Evolutionary conservation across 2,888 invertebrate species (phyloP), one percentile per base, ranked within the genome.

Genomic region (Pomacea canaliculata): DNA sequence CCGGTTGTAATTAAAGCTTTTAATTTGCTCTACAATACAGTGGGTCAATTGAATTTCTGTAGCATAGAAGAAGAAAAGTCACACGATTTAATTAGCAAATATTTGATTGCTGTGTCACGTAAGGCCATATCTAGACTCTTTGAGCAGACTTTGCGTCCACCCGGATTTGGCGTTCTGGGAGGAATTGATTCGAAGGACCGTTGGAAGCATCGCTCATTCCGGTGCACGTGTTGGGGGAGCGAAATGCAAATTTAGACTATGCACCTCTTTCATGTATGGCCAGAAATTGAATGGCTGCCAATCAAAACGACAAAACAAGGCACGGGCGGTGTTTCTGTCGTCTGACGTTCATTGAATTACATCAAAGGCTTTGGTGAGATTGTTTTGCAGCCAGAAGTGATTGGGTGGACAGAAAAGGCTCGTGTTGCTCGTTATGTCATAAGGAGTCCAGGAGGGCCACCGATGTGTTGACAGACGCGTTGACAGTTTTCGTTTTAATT

Each of bases 201-300:
- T 69, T 60, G 68, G 46, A 46, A 19, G 48, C 13, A 5, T 16
- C 48, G 59, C 51, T 60, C 73, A 73, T 73, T 73, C 73, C 73
- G 16, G 12, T 67, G 73, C 73, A 73, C 73, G 73, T 73, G 73
- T 67, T 59, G 62, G 67, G 66, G 62, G 62, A 60, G 49, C 73
- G 51, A 67, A 48, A 73, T 73, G 73, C 73, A 73, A 73, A 73
- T 73, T 48, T 60, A 56, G 46, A 51, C 73, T 69, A 68, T 69
- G 68, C 59, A 63, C 49, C 68, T 49, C 73, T 73, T 73, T 73
- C 73, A 73, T 73, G 73, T 73, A 68, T 68, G 73, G 69, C 18
- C 68, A 73, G 73, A 73, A 73, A 73, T 73, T 73, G 73, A 73
- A 73, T 68, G 73, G 68, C 60, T 73, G 73, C 68, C 73, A 73